Evolutionary conservation across 1,140 invertebrate species (phyloP).

Genomic region (Zelostemma sp.): DNA sequence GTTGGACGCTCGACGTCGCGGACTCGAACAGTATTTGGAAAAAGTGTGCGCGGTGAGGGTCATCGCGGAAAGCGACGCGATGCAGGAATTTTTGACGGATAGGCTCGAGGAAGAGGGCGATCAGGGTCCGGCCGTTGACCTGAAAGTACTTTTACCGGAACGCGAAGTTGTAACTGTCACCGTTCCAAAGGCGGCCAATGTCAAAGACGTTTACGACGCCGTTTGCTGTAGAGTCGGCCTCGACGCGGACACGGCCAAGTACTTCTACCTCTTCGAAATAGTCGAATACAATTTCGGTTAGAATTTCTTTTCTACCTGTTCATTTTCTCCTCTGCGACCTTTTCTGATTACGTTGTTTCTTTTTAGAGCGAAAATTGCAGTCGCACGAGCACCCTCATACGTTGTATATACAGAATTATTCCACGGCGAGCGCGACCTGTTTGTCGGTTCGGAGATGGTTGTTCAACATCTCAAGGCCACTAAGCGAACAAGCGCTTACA

Average conservation of each 20-base stretch:
- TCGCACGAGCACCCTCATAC: slow-evolving; percentile 96
- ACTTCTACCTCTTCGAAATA: slow-evolving; percentile 98
- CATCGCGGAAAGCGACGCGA: slow-evolving; percentile 96
- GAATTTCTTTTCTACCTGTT: slow-evolving; percentile 38
- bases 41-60: slow-evolving; percentile 98
- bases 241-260: slow-evolving; percentile 83
- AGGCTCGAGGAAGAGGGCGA: slow-evolving; percentile 83
- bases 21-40: slow-evolving; percentile 97
- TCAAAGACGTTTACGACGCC: slow-evolving; percentile 91
- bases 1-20: slow-evolving; percentile 91
- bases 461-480: slow-evolving; percentile 78
- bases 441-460: slow-evolving; percentile 95
- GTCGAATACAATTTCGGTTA: slow-evolving; percentile 96
- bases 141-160: slow-evolving; percentile 87
- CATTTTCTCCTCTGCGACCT: too few species aligned
- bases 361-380: slow-evolving; percentile 90
- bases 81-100: slow-evolving; percentile 97
- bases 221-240: slow-evolving; percentile 90
- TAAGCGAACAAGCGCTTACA: slow-evolving; percentile 79
- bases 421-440: slow-evolving; percentile 97
- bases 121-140: slow-evolving; percentile 89
- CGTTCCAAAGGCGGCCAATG: slow-evolving; percentile 90
- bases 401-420: slow-evolving; percentile 99
- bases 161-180: slow-evolving; percentile 91
- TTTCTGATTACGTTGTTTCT: too few species aligned